phyloP scores from a whole-genome alignment of 2,113 vertebrate genomes.

The Lophius piscatorius region DNA sequence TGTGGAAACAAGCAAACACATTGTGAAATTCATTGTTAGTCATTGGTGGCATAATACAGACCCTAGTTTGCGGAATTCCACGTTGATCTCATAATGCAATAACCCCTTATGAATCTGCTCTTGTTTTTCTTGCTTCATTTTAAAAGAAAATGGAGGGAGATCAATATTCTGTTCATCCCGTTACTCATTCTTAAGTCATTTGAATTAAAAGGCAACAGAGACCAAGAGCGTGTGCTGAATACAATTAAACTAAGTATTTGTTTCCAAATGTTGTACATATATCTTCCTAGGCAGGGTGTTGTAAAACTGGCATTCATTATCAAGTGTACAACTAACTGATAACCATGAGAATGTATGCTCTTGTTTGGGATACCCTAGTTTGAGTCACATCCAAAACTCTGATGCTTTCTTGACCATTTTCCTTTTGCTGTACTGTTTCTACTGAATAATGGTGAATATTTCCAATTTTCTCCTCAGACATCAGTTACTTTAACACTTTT shows the following conservation, averaged over 20 bases:
- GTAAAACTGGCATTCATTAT: conserved; percentile 9
- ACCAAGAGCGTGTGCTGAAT: conserved; percentile 2
- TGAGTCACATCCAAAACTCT: conserved; percentile 11
- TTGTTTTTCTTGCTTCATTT: conserved; percentile 10
- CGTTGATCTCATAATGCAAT: conserved; percentile 22
- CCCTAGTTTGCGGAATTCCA: too few relatives aligned
- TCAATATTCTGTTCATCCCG: neutral
- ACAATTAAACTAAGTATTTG: conserved; percentile 2
- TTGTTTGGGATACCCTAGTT: conserved; percentile 18
- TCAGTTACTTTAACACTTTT: too few relatives aligned
- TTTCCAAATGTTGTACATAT: conserved; percentile 8
- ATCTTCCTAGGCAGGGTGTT: conserved; percentile 5
- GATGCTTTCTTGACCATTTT: conserved; percentile 23
- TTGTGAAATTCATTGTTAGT: conserved; percentile 69
- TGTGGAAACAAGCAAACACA: conserved; percentile 70
- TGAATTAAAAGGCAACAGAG: conserved; percentile 18
- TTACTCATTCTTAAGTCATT: conserved; percentile 13
- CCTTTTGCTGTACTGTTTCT: conserved; percentile 3
- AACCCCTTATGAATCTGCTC: conserved; percentile 2
- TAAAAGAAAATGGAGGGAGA: conserved; percentile 24
- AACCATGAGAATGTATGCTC: neutral
- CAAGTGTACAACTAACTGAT: conserved; percentile 1
- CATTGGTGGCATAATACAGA: conserved; percentile 57
- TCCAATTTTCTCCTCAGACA: conserved; percentile 19
- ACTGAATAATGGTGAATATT: conserved; percentile 41